These are phyloP conservation scores for Erpetoichthys calabaricus DNA, from an alignment of 2,797 vertebrate species.

Conservation along the genomic window DNA sequence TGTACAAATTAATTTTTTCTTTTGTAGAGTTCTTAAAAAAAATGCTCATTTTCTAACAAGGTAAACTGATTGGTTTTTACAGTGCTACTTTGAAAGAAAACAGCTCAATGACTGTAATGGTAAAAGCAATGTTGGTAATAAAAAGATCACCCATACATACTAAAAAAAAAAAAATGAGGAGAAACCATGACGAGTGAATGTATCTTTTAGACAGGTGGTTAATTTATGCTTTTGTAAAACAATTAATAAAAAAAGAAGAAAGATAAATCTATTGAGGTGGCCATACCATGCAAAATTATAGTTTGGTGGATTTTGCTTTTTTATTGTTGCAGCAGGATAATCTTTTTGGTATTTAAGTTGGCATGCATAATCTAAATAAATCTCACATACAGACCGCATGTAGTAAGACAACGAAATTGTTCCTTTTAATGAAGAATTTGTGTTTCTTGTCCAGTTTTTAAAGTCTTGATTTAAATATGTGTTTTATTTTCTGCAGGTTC, in stretches of 20 bases:
- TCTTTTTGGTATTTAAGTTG: no score
- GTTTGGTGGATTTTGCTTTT: neutral
- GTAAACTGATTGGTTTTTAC: conserved; percentile 28
- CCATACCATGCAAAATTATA: no score
- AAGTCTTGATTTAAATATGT: no score
- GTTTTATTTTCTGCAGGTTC: no score
- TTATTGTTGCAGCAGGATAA: no score
- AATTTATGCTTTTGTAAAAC: conserved; percentile 45
- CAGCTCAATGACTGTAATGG: conserved; percentile 16
- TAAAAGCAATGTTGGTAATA: conserved; percentile 23
- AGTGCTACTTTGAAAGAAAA: conserved; percentile 4
- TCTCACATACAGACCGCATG: no score
- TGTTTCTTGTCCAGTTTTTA: no score
- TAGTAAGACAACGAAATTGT: no score
- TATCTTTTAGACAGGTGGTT: conserved; percentile 68
- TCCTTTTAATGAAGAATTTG: no score
- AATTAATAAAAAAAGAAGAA: conserved; percentile 14
- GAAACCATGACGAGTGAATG: conserved; percentile 79
- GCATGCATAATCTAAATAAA: no score
- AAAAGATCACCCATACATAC: conserved; percentile 32
- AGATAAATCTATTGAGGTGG: neutral
- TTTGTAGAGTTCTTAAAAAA: conserved; percentile 54
- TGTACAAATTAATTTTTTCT: conserved; percentile 50
- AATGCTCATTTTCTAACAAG: conserved; percentile 53
- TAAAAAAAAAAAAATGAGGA: conserved; percentile 23